These are phyloP conservation scores for Caenorhabditis latens DNA, from an alignment of 1,140 invertebrate genomes.

Conservation along the genomic window DNA sequence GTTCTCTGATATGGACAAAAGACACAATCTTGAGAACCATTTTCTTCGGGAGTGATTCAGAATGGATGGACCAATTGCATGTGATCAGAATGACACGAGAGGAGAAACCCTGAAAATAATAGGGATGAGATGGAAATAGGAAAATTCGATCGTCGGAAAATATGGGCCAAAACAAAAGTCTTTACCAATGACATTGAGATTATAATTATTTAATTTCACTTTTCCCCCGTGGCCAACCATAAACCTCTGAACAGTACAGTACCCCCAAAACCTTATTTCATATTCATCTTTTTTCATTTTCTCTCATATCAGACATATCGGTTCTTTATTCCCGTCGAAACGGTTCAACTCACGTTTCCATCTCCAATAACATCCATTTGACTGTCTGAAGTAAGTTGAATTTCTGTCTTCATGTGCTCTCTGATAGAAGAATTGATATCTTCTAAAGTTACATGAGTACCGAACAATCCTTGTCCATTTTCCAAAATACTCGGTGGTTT, in stretches of 20 bases:
- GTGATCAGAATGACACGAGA: conserved; percentile 1
- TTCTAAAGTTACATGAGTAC: conserved; percentile 14
- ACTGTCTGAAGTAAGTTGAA: not conserved
- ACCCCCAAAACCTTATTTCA: too few relatives aligned
- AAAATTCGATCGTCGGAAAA: too few relatives aligned
- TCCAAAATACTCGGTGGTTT: not conserved
- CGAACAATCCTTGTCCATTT: not conserved
- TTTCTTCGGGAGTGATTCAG: not conserved
- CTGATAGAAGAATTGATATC: not conserved
- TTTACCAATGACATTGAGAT: too few relatives aligned
- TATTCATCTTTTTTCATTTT: too few relatives aligned
- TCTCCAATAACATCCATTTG: conserved; percentile 2
- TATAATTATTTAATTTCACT: too few relatives aligned
- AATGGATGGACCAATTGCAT: not conserved
- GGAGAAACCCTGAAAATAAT: not conserved
- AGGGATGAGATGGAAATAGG: not conserved
- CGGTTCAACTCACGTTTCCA: not conserved
- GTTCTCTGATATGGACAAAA: not conserved
- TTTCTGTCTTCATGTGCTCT: not conserved
- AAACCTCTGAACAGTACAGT: too few relatives aligned
- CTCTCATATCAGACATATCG: too few relatives aligned
- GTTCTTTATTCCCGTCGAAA: too few relatives aligned
- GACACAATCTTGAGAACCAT: conserved; percentile 8
- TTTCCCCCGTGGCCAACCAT: too few relatives aligned
- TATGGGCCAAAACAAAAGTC: too few relatives aligned